Evolutionary conservation across 2,113 vertebrate species (phyloP).

Genomic region (Antechinus stuartii): DNA sequence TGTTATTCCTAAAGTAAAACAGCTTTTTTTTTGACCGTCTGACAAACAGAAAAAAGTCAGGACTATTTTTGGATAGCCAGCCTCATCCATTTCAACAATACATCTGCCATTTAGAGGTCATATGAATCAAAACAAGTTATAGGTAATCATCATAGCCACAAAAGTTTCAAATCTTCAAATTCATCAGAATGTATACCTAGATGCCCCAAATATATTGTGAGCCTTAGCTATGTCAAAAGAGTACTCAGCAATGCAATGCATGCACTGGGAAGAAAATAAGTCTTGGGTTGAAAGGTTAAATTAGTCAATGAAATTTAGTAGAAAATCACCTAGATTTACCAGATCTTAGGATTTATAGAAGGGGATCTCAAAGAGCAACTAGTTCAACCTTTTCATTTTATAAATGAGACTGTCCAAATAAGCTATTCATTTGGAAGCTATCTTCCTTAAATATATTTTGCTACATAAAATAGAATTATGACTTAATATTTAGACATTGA

Average conservation of each 20-base stretch:
- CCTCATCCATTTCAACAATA: constrained; percentile 81
- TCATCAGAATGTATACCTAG: constrained; percentile 39
- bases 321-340: background rate
- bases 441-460: background rate
- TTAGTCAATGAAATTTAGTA: constrained; percentile 35
- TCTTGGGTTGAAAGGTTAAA: constrained; percentile 22
- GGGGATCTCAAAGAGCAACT: background rate
- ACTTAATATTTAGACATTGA: constrained; percentile 12
- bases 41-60: constrained; percentile 82
- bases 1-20: constrained; percentile 81
- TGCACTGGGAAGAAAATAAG: background rate
- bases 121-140: constrained; percentile 76
- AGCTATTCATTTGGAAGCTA: constrained; percentile 23
- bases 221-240: constrained; percentile 16
- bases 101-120: constrained; percentile 79
- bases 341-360: background rate
- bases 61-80: constrained; percentile 81
- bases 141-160: constrained; percentile 72
- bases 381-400: background rate
- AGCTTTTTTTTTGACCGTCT: constrained; percentile 83
- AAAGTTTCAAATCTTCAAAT: constrained; percentile 42
- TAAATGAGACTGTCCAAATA: background rate
- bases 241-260: background rate
- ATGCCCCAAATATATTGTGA: constrained; percentile 15
- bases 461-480: constrained; percentile 11